Percentiles rank a stretch among this genome's conserved stretches.
Evolutionary conservation across 2,113 vertebrate species (phyloP).

Genomic region (Nibea albiflora): DNA sequence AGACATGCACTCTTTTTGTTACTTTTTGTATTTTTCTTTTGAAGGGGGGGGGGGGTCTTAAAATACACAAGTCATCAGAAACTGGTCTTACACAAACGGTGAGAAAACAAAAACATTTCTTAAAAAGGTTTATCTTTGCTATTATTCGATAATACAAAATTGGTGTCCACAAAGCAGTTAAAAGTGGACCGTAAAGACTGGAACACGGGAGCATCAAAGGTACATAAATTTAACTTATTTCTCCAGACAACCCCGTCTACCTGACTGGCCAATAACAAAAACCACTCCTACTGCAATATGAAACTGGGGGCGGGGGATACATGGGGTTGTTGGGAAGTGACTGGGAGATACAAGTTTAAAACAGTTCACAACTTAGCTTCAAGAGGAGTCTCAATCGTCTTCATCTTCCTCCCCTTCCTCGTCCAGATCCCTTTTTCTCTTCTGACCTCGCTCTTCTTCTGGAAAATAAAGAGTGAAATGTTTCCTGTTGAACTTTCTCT

Average conservation of each 20-base stretch:
- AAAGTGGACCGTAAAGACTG: conserved; percentile 74
- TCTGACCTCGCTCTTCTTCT: conserved; percentile 92
- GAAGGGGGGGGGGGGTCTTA: conserved; percentile 54
- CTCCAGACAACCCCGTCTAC: conserved; percentile 63
- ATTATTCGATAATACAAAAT: conserved; percentile 79
- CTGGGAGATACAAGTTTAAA: conserved; percentile 88
- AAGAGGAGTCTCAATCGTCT: conserved; percentile 84
- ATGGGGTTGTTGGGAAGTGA: conserved; percentile 73
- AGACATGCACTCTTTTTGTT: conserved; percentile 84
- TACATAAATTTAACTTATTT: conserved; percentile 59
- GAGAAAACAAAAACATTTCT: conserved; percentile 75
- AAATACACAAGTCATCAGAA: conserved; percentile 82
- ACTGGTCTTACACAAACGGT: conserved; percentile 79
- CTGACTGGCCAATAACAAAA: conserved; percentile 84
- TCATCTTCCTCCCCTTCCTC: conserved; percentile 96
- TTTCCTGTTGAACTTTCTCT: background rate
- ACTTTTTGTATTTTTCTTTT: conserved; percentile 68
- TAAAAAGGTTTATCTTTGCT: conserved; percentile 77
- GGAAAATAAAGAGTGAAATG: conserved; percentile 20
- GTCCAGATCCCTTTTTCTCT: conserved; percentile 96
- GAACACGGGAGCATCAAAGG: conserved; percentile 65
- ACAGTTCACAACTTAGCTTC: conserved; percentile 92
- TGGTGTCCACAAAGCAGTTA: conserved; percentile 76
- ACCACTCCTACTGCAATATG: conserved; percentile 91
- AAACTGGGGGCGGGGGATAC: conserved; percentile 79